Evolutionary conservation across 2,888 invertebrate genomes (phyloP).

Genomic region (Ctena decussata): DNA sequence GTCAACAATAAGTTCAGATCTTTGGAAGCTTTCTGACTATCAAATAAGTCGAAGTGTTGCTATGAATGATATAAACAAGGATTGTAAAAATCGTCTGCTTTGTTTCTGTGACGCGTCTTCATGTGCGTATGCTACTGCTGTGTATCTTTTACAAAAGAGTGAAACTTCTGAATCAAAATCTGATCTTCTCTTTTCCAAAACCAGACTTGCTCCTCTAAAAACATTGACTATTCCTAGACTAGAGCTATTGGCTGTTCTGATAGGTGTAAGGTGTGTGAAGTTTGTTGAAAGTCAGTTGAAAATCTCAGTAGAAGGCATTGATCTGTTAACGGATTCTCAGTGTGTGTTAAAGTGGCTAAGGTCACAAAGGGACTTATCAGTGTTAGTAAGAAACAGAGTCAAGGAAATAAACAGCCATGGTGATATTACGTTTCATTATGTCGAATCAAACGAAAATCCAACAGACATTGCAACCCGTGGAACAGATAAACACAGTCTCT

Average conservation of each 20-base stretch:
- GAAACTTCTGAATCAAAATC: neutral
- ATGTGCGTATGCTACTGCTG: neutral
- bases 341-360: neutral
- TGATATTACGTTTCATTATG: neutral
- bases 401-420: neutral
- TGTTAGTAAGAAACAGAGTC: neutral
- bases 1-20: neutral
- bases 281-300: neutral
- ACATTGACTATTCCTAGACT: neutral
- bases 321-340: neutral
- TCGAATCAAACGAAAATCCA: neutral
- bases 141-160: no score
- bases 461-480: neutral
- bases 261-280: neutral
- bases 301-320: neutral
- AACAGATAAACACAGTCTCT: neutral
- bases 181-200: constrained; percentile 13
- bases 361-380: neutral
- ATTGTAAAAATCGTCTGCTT: neutral
- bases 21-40: neutral
- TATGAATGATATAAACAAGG: neutral
- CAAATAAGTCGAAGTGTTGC: neutral
- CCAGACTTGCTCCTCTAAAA: constrained; percentile 1
- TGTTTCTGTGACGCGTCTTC: constrained; percentile 12
- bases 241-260: neutral